A percentile compares a stretch with the other conserved stretches of the same genome.
These are phyloP conservation scores for Noctua janthina DNA, from an alignment of 2,888 invertebrate genomes.

Conservation along the genomic window DNA sequence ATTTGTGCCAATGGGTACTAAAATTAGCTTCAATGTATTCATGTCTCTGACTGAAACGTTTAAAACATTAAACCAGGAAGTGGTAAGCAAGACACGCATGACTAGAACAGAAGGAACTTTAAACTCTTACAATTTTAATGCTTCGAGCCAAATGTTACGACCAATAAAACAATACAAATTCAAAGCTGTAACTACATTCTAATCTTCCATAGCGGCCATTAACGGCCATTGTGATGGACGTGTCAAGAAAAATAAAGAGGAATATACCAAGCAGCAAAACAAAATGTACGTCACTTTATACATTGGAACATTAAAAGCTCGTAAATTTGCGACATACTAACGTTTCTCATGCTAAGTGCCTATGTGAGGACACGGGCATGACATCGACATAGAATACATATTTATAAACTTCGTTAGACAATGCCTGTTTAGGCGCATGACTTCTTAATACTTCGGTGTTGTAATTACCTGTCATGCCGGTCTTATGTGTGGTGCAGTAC, in stretches of 20 bases:
- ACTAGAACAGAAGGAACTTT: constrained; percentile 47
- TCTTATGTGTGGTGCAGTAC: constrained; percentile 59
- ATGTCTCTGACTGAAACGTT: constrained; percentile 38
- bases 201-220: constrained; percentile 61
- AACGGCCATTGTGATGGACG: constrained; percentile 61
- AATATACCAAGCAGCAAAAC: constrained; percentile 47
- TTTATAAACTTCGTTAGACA: constrained; percentile 50
- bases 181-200: constrained; percentile 64
- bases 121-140: constrained; percentile 51
- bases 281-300: constrained; percentile 62
- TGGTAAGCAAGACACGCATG: constrained; percentile 44
- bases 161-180: constrained; percentile 64
- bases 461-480: constrained; percentile 57
- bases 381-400: constrained; percentile 60
- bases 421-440: constrained; percentile 55
- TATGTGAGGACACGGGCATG: constrained; percentile 62
- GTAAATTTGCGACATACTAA: constrained; percentile 64
- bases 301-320: constrained; percentile 63
- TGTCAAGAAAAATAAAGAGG: constrained; percentile 63
- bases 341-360: constrained; percentile 65
- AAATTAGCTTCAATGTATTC: constrained; percentile 48
- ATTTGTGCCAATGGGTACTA: constrained; percentile 26
- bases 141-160: constrained; percentile 52
- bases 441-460: constrained; percentile 34
- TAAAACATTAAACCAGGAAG: constrained; percentile 56